Evolutionary conservation across 2,113 vertebrate species (phyloP), one percentile per base, ranked within the genome.

Genomic region (Pterophyllum scalare): DNA sequence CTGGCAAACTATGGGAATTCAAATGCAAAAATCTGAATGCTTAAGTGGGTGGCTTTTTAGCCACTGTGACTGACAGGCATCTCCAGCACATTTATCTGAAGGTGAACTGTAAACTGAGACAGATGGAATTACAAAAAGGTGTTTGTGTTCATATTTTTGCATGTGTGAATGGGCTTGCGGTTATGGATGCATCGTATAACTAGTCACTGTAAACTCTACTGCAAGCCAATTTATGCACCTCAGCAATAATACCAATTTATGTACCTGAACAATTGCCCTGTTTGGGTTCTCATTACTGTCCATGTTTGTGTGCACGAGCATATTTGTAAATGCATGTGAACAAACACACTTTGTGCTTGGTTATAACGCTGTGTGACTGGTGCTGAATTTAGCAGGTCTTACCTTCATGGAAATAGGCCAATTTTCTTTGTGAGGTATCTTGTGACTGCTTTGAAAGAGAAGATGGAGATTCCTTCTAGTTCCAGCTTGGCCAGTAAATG

Each of bases 401-500:
- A 83, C 87, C 83, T 31, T 81, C 65, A 72, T 94, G 91, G 91
- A 95, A 93, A 93, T 87, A 79, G 88, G 88, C 91, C 92, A 94
- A 94, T 96, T 93, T 95, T 95, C 91, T 81, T 83, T 54, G 86
- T 77, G 86, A 92, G 90, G 84, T 72, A 46, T 94, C 92, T 90
- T 85, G 84, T 91, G 91, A 91, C 94, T 91, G 90, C 92, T 92
- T 87, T 88, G 87, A 92, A 90, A 92, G 85, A 93, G 89, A 95
- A 95, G 91, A 94, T 94, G 92, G 93, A 95, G 92, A 94, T 93
- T 94, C 92, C 90, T 81, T 86, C 89, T 87, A 89, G 91, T 91
- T 93, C 80, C 84, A 90, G 94, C 93, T 92, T 91, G 91, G 90
- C 91, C 88, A 86, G 94, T 93, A 95, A 95, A 95, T 95, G 95